These are phyloP conservation scores for Acanthurus leucopareius DNA, from an alignment of 2,797 vertebrate genomes.

Conservation along the genomic window DNA sequence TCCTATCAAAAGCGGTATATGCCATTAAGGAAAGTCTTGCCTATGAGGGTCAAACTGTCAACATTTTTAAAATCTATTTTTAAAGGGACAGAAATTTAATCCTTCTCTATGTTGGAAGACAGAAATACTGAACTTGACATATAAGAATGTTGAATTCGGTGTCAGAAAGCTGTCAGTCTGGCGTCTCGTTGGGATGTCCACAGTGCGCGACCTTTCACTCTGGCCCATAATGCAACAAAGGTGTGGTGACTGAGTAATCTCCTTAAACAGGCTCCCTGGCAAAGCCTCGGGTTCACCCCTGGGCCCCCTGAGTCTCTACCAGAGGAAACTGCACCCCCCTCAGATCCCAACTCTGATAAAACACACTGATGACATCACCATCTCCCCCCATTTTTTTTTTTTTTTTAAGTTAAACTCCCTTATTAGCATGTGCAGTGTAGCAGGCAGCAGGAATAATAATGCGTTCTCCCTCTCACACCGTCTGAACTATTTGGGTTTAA, in stretches of 20 bases:
- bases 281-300: slow-evolving; percentile 65
- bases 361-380: slow-evolving; percentile 80
- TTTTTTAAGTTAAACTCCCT: slow-evolving; percentile 65
- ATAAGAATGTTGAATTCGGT: slow-evolving; percentile 48
- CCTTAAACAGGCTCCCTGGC: slow-evolving; percentile 75
- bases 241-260: slow-evolving; percentile 81
- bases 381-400: slow-evolving; percentile 38
- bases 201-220: slow-evolving; percentile 69
- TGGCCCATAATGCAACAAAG: slow-evolving; percentile 81
- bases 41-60: not conserved
- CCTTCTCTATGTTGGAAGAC: not conserved
- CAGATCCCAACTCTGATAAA: slow-evolving; percentile 79
- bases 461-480: slow-evolving; percentile 70
- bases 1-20: not conserved
- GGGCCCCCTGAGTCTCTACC: slow-evolving; percentile 69
- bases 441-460: slow-evolving; percentile 77
- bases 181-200: slow-evolving; percentile 65
- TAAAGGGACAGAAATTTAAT: not conserved
- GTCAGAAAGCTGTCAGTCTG: slow-evolving; percentile 59
- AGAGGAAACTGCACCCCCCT: slow-evolving; percentile 75
- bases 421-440: slow-evolving; percentile 82
- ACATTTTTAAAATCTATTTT: not conserved
- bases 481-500: slow-evolving; percentile 68
- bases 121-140: slow-evolving; percentile 11
- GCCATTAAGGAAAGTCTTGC: not conserved